phyloP scores from a whole-genome alignment of 2,888 invertebrate species.

The Sclerodermus sp. region DNA sequence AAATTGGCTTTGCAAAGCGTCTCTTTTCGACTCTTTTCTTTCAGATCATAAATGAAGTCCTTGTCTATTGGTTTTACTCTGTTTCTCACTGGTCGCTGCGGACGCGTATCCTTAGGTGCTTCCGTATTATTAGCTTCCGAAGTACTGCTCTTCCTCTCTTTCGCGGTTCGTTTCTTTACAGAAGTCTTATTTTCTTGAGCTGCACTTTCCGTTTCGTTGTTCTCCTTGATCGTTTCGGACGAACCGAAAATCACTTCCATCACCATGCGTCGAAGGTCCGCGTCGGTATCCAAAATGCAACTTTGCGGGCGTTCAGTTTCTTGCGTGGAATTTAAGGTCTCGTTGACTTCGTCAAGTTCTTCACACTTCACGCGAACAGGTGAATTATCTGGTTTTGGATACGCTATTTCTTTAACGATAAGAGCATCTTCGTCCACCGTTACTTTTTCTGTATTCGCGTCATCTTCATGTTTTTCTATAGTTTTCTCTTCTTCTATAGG shows the following conservation, averaged over 20 bases:
- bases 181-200: too few species aligned
- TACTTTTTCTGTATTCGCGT: too few species aligned
- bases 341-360: too few species aligned
- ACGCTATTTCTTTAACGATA: too few species aligned
- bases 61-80: conserved; percentile 68
- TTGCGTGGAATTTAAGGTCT: not conserved
- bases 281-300: conserved; percentile 28
- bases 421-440: too few species aligned
- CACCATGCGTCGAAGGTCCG: conserved; percentile 49
- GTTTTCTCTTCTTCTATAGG: not conserved
- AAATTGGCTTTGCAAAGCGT: not conserved
- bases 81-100: conserved; percentile 67
- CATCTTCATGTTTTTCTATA: not conserved
- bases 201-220: too few species aligned
- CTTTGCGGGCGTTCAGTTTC: conserved; percentile 2
- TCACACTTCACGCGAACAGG: too few species aligned
- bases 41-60: conserved; percentile 74
- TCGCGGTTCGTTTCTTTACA: not conserved
- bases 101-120: conserved; percentile 13
- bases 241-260: conserved; percentile 56
- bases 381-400: too few species aligned
- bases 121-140: not conserved
- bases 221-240: not conserved
- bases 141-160: not conserved
- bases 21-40: conserved; percentile 34